Conservation (phyloP, 1,140 invertebrate species). For the Pachyrhynchus sulphureomaculatus region DNA sequence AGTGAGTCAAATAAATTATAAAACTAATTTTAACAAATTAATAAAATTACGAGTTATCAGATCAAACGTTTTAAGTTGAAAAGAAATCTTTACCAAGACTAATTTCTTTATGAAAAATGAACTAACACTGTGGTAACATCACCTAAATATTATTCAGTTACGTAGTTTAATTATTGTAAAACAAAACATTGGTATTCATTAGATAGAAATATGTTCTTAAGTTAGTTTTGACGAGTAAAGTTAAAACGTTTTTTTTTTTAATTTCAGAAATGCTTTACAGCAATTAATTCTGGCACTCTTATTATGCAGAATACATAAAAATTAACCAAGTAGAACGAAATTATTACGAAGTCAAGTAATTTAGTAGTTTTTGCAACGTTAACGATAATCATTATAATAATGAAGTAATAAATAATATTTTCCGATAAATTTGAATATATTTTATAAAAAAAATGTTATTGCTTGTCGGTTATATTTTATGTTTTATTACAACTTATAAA, state of each 20-base stretch:
- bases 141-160: no score
- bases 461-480: not conserved
- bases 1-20: no score
- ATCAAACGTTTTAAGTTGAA: no score
- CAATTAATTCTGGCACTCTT: constrained; percentile 9
- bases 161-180: no score
- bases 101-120: no score
- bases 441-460: not conserved
- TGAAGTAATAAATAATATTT: not conserved
- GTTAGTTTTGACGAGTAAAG: not conserved
- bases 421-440: no score
- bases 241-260: constrained; percentile 5
- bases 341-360: not conserved
- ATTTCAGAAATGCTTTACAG: constrained; percentile 8
- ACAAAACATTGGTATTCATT: no score
- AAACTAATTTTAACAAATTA: no score
- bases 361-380: constrained; percentile 9
- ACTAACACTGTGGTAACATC: no score
- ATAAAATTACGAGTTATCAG: no score
- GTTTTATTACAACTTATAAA: no score
- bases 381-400: not conserved
- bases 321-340: not conserved
- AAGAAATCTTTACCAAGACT: no score
- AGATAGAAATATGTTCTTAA: not conserved
- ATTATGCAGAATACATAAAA: constrained; percentile 20